These are phyloP conservation scores for Biston betularia DNA, from an alignment of 2,888 invertebrate species.

Conservation along the genomic window DNA sequence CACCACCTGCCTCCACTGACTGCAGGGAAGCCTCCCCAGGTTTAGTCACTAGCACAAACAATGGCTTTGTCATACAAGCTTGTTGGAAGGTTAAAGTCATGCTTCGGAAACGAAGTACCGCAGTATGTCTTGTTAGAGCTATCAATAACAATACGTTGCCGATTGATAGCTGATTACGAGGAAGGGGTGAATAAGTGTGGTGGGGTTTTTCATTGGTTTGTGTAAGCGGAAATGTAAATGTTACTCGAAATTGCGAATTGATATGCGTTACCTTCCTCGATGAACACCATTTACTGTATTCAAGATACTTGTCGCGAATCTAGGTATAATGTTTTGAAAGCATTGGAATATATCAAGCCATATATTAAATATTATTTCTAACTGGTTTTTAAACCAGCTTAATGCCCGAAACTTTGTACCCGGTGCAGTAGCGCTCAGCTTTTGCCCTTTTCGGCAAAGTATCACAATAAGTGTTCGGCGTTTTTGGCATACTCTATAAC, in stretches of 20 bases:
- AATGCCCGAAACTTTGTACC: too few species aligned
- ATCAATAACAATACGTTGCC: constrained; percentile 23
- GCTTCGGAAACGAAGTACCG: constrained; percentile 40
- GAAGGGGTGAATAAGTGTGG: constrained; percentile 34
- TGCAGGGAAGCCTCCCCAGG: constrained; percentile 59
- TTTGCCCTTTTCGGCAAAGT: too few species aligned
- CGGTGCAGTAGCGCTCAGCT: too few species aligned
- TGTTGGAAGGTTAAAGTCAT: constrained; percentile 62
- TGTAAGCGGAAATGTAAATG: constrained; percentile 19
- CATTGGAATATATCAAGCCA: background rate
- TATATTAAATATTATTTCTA: background rate
- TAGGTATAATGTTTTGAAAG: background rate
- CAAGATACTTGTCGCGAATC: background rate
- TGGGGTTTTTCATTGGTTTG: constrained; percentile 25
- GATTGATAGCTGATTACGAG: constrained; percentile 39
- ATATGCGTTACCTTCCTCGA: constrained; percentile 7
- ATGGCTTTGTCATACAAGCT: constrained; percentile 76
- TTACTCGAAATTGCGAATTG: constrained; percentile 12
- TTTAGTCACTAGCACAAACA: constrained; percentile 78
- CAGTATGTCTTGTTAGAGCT: constrained; percentile 30
- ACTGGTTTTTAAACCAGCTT: too few species aligned
- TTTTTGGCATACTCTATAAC: too few species aligned
- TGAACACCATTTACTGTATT: background rate
- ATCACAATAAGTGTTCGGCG: too few species aligned
- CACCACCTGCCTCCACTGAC: constrained; percentile 58